Percentiles rank a stretch among this genome's conserved stretches.
Conservation (phyloP, 1,140 invertebrate genomes). For the Stegodyphus dumicola region DNA sequence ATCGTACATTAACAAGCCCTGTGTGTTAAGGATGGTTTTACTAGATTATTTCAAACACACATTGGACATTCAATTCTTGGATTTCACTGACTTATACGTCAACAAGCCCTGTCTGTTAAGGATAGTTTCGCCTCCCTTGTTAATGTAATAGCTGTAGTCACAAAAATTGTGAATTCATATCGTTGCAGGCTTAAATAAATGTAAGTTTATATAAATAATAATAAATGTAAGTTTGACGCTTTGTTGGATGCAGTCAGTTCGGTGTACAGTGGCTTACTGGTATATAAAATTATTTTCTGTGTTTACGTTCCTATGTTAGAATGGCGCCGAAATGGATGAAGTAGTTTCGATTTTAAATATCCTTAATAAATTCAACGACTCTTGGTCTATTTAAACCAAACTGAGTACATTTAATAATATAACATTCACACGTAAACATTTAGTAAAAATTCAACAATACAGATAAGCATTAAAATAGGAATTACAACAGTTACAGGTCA, state of each 20-base stretch:
- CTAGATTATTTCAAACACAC: too few species aligned
- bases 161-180: background rate
- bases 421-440: too few species aligned
- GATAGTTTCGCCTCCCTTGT: background rate
- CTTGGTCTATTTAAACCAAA: too few species aligned
- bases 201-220: too few species aligned
- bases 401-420: too few species aligned
- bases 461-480: too few species aligned
- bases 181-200: background rate
- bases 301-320: too few species aligned
- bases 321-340: too few species aligned
- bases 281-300: background rate
- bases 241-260: background rate
- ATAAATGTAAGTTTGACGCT: constrained; percentile 8
- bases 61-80: background rate
- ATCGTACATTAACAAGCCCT: constrained; percentile 7
- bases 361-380: too few species aligned
- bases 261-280: background rate
- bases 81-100: constrained; percentile 13
- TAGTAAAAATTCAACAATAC: too few species aligned
- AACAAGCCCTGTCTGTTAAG: constrained; percentile 2
- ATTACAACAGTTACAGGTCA: too few species aligned
- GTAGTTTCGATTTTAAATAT: too few species aligned
- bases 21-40: background rate
- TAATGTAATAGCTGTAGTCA: background rate